Conservation (phyloP, 2,888 invertebrate species). For the Xylota segnis region DNA sequence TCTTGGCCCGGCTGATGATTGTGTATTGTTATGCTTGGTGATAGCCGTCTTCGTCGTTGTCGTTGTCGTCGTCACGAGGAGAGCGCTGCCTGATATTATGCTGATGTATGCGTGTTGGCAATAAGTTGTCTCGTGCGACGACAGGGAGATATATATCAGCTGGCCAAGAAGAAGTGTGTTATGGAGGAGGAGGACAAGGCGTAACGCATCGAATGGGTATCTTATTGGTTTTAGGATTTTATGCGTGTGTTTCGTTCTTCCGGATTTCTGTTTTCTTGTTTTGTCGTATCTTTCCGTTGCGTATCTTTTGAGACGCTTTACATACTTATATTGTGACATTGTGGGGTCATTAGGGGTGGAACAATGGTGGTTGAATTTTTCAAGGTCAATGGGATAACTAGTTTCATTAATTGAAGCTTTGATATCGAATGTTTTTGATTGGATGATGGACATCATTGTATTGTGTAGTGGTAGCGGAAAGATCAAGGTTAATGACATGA, state of each 20-base stretch:
- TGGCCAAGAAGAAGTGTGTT: constrained; percentile 2
- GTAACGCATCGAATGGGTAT: constrained; percentile 51
- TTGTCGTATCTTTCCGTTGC: not conserved
- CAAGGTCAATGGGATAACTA: constrained; percentile 43
- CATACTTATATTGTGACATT: too few species aligned
- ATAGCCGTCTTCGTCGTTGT: too few species aligned
- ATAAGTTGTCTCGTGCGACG: constrained; percentile 43
- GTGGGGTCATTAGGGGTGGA: constrained; percentile 54
- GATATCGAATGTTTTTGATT: not conserved
- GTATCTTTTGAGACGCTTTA: not conserved
- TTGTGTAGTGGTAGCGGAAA: not conserved
- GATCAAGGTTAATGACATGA: constrained; percentile 4
- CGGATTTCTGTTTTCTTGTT: constrained; percentile 56
- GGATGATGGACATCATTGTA: too few species aligned
- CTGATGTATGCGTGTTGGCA: constrained; percentile 54
- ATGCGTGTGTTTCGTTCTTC: constrained; percentile 44
- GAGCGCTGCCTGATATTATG: constrained; percentile 45
- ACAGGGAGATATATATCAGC: constrained; percentile 56
- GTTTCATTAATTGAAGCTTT: constrained; percentile 16
- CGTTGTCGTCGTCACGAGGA: constrained; percentile 47
- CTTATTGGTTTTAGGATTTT: constrained; percentile 39
- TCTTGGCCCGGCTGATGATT: constrained; percentile 62
- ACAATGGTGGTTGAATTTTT: constrained; percentile 33
- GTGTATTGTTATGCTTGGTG: constrained; percentile 57
- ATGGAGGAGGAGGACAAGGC: constrained; percentile 69